These are phyloP conservation scores for Mythimna pallens DNA, from an alignment of 2,888 invertebrate genomes.

Conservation along the genomic window DNA sequence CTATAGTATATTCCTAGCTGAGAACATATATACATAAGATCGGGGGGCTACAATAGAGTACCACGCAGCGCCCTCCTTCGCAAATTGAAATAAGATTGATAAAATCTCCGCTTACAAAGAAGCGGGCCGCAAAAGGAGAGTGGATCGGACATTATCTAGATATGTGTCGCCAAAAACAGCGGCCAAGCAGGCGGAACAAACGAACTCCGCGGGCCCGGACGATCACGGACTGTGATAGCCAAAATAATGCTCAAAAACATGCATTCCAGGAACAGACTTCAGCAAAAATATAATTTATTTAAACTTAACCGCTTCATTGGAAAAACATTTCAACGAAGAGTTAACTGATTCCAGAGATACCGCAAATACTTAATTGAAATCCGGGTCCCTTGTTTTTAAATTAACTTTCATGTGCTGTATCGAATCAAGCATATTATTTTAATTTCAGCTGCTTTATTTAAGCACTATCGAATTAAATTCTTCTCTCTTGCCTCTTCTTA, in stretches of 20 bases:
- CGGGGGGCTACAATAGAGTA: constrained; percentile 55
- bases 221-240: constrained; percentile 76
- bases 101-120: constrained; percentile 79
- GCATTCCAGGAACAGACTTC: constrained; percentile 28
- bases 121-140: constrained; percentile 79
- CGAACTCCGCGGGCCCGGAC: constrained; percentile 68
- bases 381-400: constrained; percentile 32
- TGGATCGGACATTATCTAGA: constrained; percentile 83
- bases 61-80: constrained; percentile 71
- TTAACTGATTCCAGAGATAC: constrained; percentile 34
- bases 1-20: constrained; percentile 31
- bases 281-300: constrained; percentile 32
- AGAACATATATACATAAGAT: constrained; percentile 45
- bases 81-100: constrained; percentile 84
- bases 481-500: neutral
- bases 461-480: neutral
- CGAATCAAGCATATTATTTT: constrained; percentile 28
- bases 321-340: constrained; percentile 35
- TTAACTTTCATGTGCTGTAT: constrained; percentile 30
- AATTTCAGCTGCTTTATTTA: constrained; percentile 3
- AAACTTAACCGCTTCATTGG: constrained; percentile 28
- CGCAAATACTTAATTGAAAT: constrained; percentile 43
- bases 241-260: constrained; percentile 67
- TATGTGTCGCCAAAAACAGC: constrained; percentile 82
- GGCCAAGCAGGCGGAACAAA: constrained; percentile 78